These are phyloP conservation scores for Drosophila busckii DNA, from an alignment of 1,140 invertebrate species.

Conservation along the genomic window DNA sequence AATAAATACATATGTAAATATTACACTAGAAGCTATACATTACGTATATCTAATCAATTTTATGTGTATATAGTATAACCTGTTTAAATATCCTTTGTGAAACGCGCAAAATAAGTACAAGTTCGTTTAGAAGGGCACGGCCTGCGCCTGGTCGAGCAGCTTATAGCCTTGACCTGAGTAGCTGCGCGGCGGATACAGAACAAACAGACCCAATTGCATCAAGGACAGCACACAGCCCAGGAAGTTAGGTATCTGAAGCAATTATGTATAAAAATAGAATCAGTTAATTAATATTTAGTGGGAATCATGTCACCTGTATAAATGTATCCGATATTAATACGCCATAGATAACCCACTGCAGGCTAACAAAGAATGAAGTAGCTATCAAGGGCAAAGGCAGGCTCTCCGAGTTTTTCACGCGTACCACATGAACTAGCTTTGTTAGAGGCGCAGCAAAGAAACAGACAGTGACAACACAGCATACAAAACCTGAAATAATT, in stretches of 20 bases:
- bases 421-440: conserved; percentile 87
- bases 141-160: conserved; percentile 65
- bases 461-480: conserved; percentile 85
- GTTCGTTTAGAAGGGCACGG: conserved; percentile 53
- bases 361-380: conserved; percentile 86
- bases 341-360: conserved; percentile 88
- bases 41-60: conserved; percentile 50
- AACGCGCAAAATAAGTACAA: conserved; percentile 35
- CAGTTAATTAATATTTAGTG: conserved; percentile 14
- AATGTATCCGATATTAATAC: conserved; percentile 85
- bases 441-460: conserved; percentile 90
- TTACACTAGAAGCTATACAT: too few species aligned
- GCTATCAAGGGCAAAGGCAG: conserved; percentile 89
- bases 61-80: conserved; percentile 38
- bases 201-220: conserved; percentile 85
- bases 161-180: conserved; percentile 71
- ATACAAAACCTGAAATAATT: conserved; percentile 82
- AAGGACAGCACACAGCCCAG: conserved; percentile 84
- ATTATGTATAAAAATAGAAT: too few species aligned
- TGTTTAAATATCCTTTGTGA: conserved; percentile 37
- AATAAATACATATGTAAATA: too few species aligned
- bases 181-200: conserved; percentile 83
- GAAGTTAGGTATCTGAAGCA: conserved; percentile 86
- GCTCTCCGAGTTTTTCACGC: conserved; percentile 86
- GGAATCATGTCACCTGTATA: conserved; percentile 82